Evolutionary conservation across 1,140 invertebrate genomes (phyloP), one percentile per base, ranked within the genome.

Genomic region (Aphidius gifuensis): DNA sequence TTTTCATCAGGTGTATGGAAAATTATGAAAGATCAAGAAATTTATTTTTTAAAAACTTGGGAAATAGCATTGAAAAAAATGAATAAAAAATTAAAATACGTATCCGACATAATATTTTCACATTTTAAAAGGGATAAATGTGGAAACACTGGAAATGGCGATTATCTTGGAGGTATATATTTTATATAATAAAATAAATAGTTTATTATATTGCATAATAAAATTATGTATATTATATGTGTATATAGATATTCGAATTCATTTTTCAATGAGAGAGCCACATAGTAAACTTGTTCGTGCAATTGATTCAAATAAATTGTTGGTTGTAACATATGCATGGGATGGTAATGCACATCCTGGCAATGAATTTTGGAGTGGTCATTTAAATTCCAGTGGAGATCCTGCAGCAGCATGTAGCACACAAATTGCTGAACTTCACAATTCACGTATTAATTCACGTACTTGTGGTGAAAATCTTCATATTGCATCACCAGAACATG

Each of bases 331-430:
- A 1, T 89, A 89, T 66, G 85, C 88, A 1, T 87, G 86, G 84
- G 87, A 89, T 71, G 84, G 85, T 7, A 89, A 89, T 68, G 81
- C 87, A 2, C 79, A 87, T 58, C 87, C 87, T 4, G 87, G 87
- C 4, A 79, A 77, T 66, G 78, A 77, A 69, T 81, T 74, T 69
- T 81, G 74, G 81, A 66, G 53, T 43, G 74, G 69, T 42, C 73
- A 54, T 69, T 68, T 79, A 68, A 67, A 69, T 0, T 68, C 74
- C 2, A 83, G 86, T 5, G 85, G 86, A 0, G 87, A 89, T 68
- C 82, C 87, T 0, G 87, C 87, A 0, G 85, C 87, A 0, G 87
- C 83, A 0, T 84, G 83, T 60, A 85, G 84, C 44, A 82, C 77
- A 0, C 80, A 86, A 57, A 79, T 87, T 42, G 65, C 84, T 0